Percentiles rank a stretch among this genome's conserved stretches.
These are phyloP conservation scores for Rhadinocentrus ornatus DNA, from an alignment of 2,797 vertebrate species.

Conservation along the genomic window DNA sequence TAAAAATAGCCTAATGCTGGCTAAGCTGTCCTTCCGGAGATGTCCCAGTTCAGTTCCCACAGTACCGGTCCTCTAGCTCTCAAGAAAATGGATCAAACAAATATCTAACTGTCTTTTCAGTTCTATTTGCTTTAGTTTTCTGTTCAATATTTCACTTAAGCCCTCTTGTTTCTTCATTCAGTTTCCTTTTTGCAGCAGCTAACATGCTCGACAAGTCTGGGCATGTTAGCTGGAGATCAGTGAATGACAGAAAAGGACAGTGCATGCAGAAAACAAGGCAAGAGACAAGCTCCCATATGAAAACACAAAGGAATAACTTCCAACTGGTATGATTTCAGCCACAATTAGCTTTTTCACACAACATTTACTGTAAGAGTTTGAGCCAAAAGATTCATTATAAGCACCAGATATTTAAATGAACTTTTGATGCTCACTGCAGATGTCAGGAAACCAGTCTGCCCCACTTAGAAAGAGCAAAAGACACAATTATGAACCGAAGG, in stretches of 20 bases:
- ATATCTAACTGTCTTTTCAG: slow-evolving; percentile 20
- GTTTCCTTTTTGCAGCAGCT: slow-evolving; percentile 57
- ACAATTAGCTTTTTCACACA: background rate
- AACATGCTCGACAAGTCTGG: slow-evolving; percentile 62
- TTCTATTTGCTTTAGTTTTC: slow-evolving; percentile 19
- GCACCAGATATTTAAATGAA: background rate
- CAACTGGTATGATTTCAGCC: background rate
- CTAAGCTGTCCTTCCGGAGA: slow-evolving; percentile 51
- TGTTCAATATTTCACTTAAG: slow-evolving; percentile 23
- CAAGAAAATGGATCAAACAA: slow-evolving; percentile 23
- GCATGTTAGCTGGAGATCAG: slow-evolving; percentile 56
- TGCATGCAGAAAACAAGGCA: slow-evolving; percentile 28
- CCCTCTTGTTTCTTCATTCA: slow-evolving; percentile 6
- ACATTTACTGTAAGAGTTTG: background rate
- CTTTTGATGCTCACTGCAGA: background rate
- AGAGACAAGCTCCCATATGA: slow-evolving; percentile 16
- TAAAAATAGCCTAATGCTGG: slow-evolving; percentile 73
- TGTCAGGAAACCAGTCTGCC: background rate
- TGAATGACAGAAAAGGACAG: slow-evolving; percentile 47
- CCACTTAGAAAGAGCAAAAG: background rate
- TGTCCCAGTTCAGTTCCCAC: slow-evolving; percentile 47
- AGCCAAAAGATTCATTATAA: background rate
- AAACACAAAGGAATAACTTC: slow-evolving; percentile 11
- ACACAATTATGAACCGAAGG: background rate
- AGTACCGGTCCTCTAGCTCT: slow-evolving; percentile 28